Evolutionary conservation across 1,140 invertebrate species (phyloP), one percentile per base, ranked within the genome.

Genomic region (roundworm (Caenorhabditis elegans)): DNA sequence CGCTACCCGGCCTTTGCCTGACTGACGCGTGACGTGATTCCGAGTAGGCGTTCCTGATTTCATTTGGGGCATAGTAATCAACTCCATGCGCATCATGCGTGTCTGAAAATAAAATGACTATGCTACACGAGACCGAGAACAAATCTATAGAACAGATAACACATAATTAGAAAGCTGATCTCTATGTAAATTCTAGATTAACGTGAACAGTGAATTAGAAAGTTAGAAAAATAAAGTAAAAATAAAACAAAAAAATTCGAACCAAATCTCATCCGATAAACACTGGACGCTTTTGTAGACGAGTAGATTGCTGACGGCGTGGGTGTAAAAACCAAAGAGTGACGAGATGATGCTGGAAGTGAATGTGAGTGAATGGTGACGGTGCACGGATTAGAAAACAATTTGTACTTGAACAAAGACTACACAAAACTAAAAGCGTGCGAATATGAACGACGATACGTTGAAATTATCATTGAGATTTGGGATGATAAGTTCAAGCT

Each of bases 1-100:
- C 95, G 0, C 93, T 94, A 13, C 84, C 82, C 11, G 95, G 95
- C 28, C 95, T 91, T 83, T 94, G 93, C 86, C 95, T 93, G 79
- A 96, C 95, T 60, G 95, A 96, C 53, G 95, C 95, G 82, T 86
- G 84, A 70, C 86, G 86, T 24, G n/a, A 79, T 60, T 81, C 80
- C 47, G 46, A 48, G 46, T 81, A 81, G 36, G 47, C 65, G 19
- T 60, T 36, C 19, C 70, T 36, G 28, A 81, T 60, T 26, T 81
- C 79, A 79, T 77, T 77, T 36, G 82, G 65, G 22, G 82, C 51
- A 65, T 83, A 83, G 49, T 83, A 83, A 31, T 83, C 82, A 34
- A 82, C 82, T 31, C 75, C 75, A 75, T 77, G 24, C 48, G 76
- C 46, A 49, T 49, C 76, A 49, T 77, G 60, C 60, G 60, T 70